Conservation (phyloP, 1,140 invertebrate species). For the Zaprionus kolodkinae region DNA sequence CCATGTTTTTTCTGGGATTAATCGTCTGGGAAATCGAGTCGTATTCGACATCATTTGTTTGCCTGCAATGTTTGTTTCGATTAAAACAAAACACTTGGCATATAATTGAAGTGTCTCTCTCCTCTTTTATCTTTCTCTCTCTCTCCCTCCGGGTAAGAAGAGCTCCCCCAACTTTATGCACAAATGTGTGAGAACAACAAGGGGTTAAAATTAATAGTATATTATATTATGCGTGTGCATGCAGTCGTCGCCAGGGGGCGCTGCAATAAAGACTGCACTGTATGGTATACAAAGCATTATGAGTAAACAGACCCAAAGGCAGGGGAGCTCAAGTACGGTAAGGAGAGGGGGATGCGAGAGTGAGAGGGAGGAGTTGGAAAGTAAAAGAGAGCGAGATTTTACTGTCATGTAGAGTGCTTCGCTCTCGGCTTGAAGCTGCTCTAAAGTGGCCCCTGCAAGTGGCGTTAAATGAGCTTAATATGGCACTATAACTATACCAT, state of each 20-base stretch:
- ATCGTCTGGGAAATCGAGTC: background rate
- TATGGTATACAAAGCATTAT: conserved; percentile 26
- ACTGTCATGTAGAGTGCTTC: background rate
- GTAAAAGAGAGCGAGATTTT: background rate
- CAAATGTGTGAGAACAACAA: conserved; percentile 42
- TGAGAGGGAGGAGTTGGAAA: background rate
- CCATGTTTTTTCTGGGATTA: background rate
- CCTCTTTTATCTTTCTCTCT: background rate
- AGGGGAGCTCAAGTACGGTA: background rate
- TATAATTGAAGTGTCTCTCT: conserved; percentile 70
- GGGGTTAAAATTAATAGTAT: conserved; percentile 50
- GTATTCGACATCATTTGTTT: conserved; percentile 45
- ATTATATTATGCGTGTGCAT: conserved; percentile 66
- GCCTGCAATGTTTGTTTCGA: conserved; percentile 58
- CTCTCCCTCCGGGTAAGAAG: too few species aligned
- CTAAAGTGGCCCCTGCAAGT: background rate
- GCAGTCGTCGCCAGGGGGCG: conserved; percentile 40
- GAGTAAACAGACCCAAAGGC: background rate
- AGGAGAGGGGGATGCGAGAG: background rate
- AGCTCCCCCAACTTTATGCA: conserved; percentile 2
- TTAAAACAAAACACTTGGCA: conserved; percentile 70
- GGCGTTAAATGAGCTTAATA: background rate
- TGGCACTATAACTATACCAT: background rate
- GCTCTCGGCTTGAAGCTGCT: background rate
- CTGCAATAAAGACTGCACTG: conserved; percentile 28